A percentile compares a stretch with the other conserved stretches of the same genome.
These are phyloP conservation scores for Austrolebias charrua DNA, from an alignment of 2,797 vertebrate genomes.

Conservation along the genomic window DNA sequence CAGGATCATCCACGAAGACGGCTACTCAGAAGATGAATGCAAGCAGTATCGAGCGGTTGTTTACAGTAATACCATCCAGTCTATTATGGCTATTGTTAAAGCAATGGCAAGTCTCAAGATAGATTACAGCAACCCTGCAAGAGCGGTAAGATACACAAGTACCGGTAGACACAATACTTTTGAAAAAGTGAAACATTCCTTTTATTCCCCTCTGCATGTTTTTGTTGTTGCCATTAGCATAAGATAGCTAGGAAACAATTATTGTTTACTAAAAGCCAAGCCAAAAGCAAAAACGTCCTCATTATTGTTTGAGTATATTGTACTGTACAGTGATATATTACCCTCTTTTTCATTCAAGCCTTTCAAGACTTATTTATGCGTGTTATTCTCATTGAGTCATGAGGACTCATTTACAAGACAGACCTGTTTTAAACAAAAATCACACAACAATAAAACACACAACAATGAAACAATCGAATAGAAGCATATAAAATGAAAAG, in stretches of 20 bases:
- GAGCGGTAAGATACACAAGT: slow-evolving; percentile 81
- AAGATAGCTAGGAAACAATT: background rate
- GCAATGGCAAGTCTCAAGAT: slow-evolving; percentile 97
- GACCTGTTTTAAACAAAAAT: no score
- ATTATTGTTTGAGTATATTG: slow-evolving; percentile 21
- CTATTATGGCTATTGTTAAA: slow-evolving; percentile 98
- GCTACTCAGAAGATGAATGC: slow-evolving; percentile 98
- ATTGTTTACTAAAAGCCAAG: background rate
- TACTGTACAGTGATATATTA: background rate
- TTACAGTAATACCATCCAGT: slow-evolving; percentile 99
- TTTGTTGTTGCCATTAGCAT: background rate
- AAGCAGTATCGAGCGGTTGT: slow-evolving; percentile 97
- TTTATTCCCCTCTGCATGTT: background rate
- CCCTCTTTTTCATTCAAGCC: no score
- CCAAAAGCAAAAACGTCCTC: background rate
- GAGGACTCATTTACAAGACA: no score
- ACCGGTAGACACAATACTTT: background rate
- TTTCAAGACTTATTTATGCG: no score
- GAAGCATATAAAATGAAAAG: no score
- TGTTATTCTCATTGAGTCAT: no score
- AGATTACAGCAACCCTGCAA: slow-evolving; percentile 85
- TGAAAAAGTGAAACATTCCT: slow-evolving; percentile 5
- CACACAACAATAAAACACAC: no score
- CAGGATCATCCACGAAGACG: slow-evolving; percentile 98
- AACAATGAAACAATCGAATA: no score